A percentile compares a stretch with the other conserved stretches of the same genome.
Evolutionary conservation across 37 sponge, comb jelly and placozoan genomes (phyloP).

Genomic region (Lycopodina hypogea): DNA sequence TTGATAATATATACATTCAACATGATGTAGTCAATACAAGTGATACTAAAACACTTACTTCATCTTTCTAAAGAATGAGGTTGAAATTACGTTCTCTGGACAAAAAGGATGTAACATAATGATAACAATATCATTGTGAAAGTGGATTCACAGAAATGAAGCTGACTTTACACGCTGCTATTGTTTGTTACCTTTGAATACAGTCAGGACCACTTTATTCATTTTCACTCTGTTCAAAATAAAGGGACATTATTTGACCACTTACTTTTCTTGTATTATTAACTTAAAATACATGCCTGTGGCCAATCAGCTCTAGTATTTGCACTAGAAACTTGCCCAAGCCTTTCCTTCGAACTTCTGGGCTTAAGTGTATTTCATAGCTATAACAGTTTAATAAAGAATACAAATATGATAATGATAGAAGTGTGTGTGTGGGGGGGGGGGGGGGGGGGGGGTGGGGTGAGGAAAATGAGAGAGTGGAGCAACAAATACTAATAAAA

Average conservation of each 20-base stretch:
- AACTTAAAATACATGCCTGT: constrained; percentile 34
- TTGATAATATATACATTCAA: no score
- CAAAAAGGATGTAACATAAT: background rate
- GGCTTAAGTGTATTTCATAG: constrained; percentile 76
- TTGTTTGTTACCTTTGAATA: constrained; percentile 64
- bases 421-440: no score
- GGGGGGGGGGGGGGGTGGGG: no score
- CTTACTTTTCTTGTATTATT: no score
- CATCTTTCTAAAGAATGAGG: constrained; percentile 51
- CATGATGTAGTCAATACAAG: no score
- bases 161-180: no score
- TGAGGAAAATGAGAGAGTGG: no score
- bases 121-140: background rate
- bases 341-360: constrained; percentile 60
- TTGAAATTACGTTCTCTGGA: constrained; percentile 63
- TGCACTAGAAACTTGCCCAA: constrained; percentile 81
- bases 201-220: constrained; percentile 75
- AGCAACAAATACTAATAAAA: no score
- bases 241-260: background rate
- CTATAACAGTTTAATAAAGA: constrained; percentile 32
- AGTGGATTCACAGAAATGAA: background rate
- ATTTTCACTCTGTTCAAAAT: constrained; percentile 49
- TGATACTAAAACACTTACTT: constrained; percentile 29
- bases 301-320: constrained; percentile 68
- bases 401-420: background rate